Base-by-base conservation (phyloP, 2,113 vertebrate genomes). In the Perognathus longimembris region DNA sequence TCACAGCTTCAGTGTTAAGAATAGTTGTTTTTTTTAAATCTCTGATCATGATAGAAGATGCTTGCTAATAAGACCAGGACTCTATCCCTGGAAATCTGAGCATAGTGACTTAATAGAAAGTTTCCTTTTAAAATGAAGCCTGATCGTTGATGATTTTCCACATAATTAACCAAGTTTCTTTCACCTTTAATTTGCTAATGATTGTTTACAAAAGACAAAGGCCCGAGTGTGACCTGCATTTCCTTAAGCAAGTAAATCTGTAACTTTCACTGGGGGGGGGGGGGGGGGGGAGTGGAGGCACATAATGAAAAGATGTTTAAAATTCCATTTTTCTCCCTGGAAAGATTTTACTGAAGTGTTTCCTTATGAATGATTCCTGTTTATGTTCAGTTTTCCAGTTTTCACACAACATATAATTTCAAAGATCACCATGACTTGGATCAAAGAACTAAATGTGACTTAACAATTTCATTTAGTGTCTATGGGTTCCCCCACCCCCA, bases 401-500 rank as follows among this genome's bases (percentile, higher is more conserved):
- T 93, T 79, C 66, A 78, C 38, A 83, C 36, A 88, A 79, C 69
- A 75, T 79, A 82, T 77, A 82, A 64, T 61, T 86, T 93, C 45
- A 67, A 5, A 96, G 22, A 28, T 81, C 76, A 74, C 38, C 22
- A 18, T 85, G 76, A 82, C 34, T 86, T 40, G 76, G 40, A 66
- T 74, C 84, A 78, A 86, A 85, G 14, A 91, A 77, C 21, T 30
- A 76, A 63, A 38, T 54, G 20, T 86, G 76, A 75, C 34, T 7
- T 80, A 75, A 36, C 28, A 42, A 24, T 64, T 59, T 40, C 3
- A 67, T 77, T 82, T 81, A 63, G 7, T 59, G 24, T 18, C n/a
- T 73, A 17, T 14, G 32, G 40, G 71, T 82, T 9, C 61, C 45
- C 28, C 50, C 50, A 54, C 50, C 15, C 5, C 11, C 28, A 26